Evolutionary conservation across 2,888 invertebrate genomes (phyloP).

Genomic region (Drosophila nigritarsus): DNA sequence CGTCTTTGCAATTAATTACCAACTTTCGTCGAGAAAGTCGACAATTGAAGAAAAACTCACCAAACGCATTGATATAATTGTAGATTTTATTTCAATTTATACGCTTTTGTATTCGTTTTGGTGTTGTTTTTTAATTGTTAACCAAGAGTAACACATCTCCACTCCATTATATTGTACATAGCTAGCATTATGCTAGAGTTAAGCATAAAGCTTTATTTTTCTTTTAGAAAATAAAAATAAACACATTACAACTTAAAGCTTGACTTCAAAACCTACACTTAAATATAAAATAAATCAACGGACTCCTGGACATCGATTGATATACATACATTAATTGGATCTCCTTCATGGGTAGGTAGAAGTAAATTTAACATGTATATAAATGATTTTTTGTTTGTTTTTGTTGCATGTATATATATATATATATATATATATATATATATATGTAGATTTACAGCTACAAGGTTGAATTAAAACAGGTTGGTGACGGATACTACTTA

Average conservation of each 20-base stretch:
- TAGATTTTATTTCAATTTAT: conserved; percentile 27
- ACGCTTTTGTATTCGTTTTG: conserved; percentile 47
- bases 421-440: neutral
- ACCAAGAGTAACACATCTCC: conserved; percentile 36
- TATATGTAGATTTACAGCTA: conserved; percentile 12
- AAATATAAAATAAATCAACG: conserved; percentile 44
- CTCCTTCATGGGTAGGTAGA: neutral
- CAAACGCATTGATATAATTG: neutral
- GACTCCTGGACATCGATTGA: conserved; percentile 26
- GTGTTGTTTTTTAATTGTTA: conserved; percentile 48
- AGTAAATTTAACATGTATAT: conserved; percentile 14
- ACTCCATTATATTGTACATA: conserved; percentile 17
- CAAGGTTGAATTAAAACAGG: conserved; percentile 10
- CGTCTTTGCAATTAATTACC: conserved; percentile 8
- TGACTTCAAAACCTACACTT: conserved; percentile 29
- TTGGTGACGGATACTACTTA: conserved; percentile 15
- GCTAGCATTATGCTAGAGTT: conserved; percentile 29
- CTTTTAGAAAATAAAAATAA: conserved; percentile 61
- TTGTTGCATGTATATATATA: neutral
- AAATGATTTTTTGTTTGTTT: too few relatives aligned
- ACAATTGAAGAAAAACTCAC: neutral
- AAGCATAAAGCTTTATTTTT: conserved; percentile 43
- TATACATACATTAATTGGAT: conserved; percentile 31
- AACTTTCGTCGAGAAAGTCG: too few relatives aligned
- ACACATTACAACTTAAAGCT: conserved; percentile 33